phyloP scores from a whole-genome alignment of 2,888 invertebrate genomes.

The Melieria crassipennis region DNA sequence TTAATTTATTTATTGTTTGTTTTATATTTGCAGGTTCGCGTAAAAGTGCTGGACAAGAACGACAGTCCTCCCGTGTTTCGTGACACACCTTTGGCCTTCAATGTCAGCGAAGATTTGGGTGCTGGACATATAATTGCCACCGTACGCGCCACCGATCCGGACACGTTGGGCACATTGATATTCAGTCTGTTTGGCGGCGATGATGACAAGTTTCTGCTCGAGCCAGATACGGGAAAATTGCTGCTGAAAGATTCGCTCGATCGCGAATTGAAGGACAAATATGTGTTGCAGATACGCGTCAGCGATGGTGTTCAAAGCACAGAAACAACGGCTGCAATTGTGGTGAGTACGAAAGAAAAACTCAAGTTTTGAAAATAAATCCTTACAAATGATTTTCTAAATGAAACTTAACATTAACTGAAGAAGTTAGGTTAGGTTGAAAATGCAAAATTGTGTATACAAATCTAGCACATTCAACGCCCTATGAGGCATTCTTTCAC shows the following conservation, averaged over 20 bases:
- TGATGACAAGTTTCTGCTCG: constrained; percentile 77
- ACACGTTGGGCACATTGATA: constrained; percentile 80
- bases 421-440: too few relatives aligned
- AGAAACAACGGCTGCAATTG: constrained; percentile 79
- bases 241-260: constrained; percentile 83
- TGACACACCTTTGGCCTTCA: constrained; percentile 76
- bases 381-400: too few relatives aligned
- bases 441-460: too few relatives aligned
- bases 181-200: constrained; percentile 78
- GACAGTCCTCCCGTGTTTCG: constrained; percentile 93
- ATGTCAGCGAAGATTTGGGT: constrained; percentile 86
- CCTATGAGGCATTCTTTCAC: neutral
- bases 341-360: constrained; percentile 69
- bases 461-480: too few relatives aligned
- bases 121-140: constrained; percentile 82
- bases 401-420: too few relatives aligned
- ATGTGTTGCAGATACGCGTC: constrained; percentile 83
- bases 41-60: constrained; percentile 89
- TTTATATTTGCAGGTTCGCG: constrained; percentile 76
- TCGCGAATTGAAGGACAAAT: constrained; percentile 81
- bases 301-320: constrained; percentile 90
- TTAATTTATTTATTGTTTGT: neutral
- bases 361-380: too few relatives aligned
- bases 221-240: constrained; percentile 77
- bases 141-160: constrained; percentile 84